Evolutionary conservation across 2,888 invertebrate genomes (phyloP), one percentile per base, ranked within the genome.

Genomic region (Lasioglossum villosulum): DNA sequence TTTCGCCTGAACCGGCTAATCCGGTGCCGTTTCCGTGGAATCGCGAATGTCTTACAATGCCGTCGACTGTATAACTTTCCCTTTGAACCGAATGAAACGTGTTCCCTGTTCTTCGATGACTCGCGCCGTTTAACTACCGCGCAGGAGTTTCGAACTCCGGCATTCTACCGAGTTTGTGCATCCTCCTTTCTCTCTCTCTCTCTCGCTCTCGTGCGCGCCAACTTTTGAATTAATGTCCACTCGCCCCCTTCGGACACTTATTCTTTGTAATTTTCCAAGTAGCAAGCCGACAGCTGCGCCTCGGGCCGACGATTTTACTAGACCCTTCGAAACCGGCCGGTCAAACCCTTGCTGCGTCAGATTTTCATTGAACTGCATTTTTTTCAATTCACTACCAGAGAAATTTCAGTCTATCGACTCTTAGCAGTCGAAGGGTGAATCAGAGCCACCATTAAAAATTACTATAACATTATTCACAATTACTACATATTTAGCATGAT

Each of bases 1-100:
- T 84, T 85, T 77, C 81, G 48, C 75, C 66, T 86, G 82, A 88
- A 80, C 82, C 81, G 23, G 48, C 68, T 90, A 90, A 90, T 90
- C 90, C 82, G 37, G 30, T 27, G 23, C 79, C 68, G 59, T 83
- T 86, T 70, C 87, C 48, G 37, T 56, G 90, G 87, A 90, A 90
- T 90, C 89, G 10, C 86, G 84, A 78, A 88, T 86, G 86, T 86
- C 82, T 86, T 84, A 78, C 84, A 83, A 78, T 77, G 76, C 48
- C 76, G 63, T 37, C 37, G 76, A 68, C 68, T 68, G 45, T 77
- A 68, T 48, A 27, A 19, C 48, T 77, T 37, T 77, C 48, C 76
- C 76, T 77, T 77, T 77, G 76, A 77, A 37, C 68, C 68, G 52
- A 77, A 37, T 68, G 48, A 48, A 52, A 52, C 68, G 63, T 68